Evolutionary conservation across 2,113 vertebrate species (phyloP).

Genomic region (Sander lucioperca): DNA sequence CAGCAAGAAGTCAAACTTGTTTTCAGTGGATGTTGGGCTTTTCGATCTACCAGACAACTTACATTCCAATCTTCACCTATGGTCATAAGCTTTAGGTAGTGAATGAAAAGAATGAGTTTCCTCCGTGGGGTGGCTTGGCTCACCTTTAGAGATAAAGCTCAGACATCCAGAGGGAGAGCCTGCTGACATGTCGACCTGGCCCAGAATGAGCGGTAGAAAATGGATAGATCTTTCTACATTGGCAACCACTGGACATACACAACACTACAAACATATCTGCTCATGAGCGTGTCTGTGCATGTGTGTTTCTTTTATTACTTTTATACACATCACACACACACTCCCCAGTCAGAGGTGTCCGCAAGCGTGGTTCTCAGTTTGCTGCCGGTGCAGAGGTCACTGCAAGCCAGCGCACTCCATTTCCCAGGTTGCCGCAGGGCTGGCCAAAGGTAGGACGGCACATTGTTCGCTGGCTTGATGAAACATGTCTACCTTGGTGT

Average conservation of each 20-base stretch:
- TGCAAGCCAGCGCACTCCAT: conserved; percentile 70
- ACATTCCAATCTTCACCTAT: not conserved
- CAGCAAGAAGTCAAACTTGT: not conserved
- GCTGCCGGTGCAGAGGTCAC: conserved; percentile 61
- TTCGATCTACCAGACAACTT: not conserved
- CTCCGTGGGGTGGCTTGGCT: not conserved
- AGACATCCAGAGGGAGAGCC: not conserved
- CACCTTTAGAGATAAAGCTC: not conserved
- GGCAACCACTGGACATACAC: not conserved
- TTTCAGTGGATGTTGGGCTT: not conserved
- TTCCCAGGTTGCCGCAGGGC: conserved; percentile 72
- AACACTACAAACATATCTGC: conserved; percentile 4
- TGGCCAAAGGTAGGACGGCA: conserved; percentile 44
- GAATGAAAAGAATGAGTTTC: not conserved
- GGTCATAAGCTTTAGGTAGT: not conserved
- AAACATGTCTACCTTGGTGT: conserved; percentile 59
- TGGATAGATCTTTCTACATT: not conserved
- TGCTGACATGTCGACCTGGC: not conserved
- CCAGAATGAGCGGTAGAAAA: not conserved
- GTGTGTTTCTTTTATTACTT: conserved; percentile 16
- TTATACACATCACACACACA: not conserved
- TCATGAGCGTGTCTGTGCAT: conserved; percentile 4
- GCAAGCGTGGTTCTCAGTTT: conserved; percentile 29
- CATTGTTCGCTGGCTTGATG: conserved; percentile 61
- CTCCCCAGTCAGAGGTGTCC: conserved; percentile 20